phyloP scores from a whole-genome alignment of 2,113 vertebrate species.

The Spermophilus dauricus region DNA sequence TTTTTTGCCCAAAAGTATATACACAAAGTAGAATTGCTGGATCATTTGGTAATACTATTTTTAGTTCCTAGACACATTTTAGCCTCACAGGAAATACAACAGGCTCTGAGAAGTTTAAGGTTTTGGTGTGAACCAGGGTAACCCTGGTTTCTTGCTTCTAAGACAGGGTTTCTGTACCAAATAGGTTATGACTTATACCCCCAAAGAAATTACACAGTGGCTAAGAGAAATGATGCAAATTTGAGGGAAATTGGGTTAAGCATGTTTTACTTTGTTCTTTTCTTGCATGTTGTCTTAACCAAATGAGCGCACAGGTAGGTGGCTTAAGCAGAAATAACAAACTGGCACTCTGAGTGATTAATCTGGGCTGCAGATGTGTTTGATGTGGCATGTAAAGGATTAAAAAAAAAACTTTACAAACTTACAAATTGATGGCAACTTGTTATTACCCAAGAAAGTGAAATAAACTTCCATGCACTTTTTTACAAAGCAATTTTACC shows the following conservation, averaged over 20 bases:
- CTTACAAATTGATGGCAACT: background rate
- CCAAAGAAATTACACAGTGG: background rate
- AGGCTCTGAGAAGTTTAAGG: conserved; percentile 33
- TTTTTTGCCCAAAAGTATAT: background rate
- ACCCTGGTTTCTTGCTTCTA: conserved; percentile 51
- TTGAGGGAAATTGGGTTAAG: conserved; percentile 57
- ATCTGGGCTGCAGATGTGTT: conserved; percentile 23
- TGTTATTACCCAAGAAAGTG: background rate
- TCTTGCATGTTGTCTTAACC: conserved; percentile 28
- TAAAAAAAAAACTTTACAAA: background rate
- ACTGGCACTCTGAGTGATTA: conserved; percentile 13
- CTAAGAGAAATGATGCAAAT: conserved; percentile 30
- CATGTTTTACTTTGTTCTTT: conserved; percentile 54
- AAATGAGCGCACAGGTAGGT: background rate
- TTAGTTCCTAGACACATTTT: conserved; percentile 57
- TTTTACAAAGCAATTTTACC: background rate
- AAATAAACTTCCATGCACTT: background rate
- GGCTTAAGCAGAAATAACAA: background rate
- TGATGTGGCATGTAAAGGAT: background rate
- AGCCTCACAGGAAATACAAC: conserved; percentile 60
- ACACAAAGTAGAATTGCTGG: conserved; percentile 25
- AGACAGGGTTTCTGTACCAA: conserved; percentile 51
- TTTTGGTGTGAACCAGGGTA: conserved; percentile 39
- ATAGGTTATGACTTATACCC: background rate
- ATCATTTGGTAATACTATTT: conserved; percentile 55